Conservation (phyloP, 64 coral and sea anemone species). For the Cladopsammia gracilis region DNA sequence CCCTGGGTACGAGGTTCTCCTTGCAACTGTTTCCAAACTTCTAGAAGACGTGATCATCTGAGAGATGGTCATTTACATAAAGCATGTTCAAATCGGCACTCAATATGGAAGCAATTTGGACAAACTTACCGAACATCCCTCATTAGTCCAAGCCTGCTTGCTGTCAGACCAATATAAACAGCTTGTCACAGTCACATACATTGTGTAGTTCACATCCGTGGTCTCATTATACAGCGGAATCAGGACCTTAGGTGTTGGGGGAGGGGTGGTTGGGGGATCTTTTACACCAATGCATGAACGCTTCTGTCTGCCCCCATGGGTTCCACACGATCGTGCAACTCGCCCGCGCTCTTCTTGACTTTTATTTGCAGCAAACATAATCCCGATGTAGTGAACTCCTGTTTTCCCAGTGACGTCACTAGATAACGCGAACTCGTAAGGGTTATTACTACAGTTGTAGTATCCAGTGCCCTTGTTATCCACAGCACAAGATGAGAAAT, state of each 20-base stretch:
- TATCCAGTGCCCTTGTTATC: not conserved
- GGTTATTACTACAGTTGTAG: slow-evolving; percentile 44
- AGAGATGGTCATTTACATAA: no score
- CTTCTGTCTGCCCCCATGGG: slow-evolving; percentile 30
- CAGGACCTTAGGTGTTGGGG: slow-evolving; percentile 50
- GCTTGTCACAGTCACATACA: slow-evolving; percentile 26
- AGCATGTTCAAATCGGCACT: no score
- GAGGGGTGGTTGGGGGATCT: slow-evolving; percentile 71
- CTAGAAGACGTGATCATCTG: no score
- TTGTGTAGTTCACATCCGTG: slow-evolving; percentile 66
- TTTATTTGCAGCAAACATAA: not conserved
- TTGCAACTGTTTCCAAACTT: no score
- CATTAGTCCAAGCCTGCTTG: slow-evolving; percentile 56
- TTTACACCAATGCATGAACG: slow-evolving; percentile 73
- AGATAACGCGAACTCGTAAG: slow-evolving; percentile 44
- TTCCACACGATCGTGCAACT: slow-evolving; percentile 1
- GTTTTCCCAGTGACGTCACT: slow-evolving; percentile 42
- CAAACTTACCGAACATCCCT: slow-evolving; percentile 59
- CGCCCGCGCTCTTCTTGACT: not conserved
- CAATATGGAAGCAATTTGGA: not conserved
- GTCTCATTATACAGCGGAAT: slow-evolving; percentile 52
- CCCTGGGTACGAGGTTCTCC: no score
- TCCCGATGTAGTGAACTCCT: slow-evolving; percentile 59
- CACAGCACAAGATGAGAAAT: slow-evolving; percentile 45
- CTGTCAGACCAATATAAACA: slow-evolving; percentile 73